Percentiles rank a stretch among this genome's conserved stretches.
Conservation (phyloP, 2,888 invertebrate species). For the Drosophila nigricruria region DNA sequence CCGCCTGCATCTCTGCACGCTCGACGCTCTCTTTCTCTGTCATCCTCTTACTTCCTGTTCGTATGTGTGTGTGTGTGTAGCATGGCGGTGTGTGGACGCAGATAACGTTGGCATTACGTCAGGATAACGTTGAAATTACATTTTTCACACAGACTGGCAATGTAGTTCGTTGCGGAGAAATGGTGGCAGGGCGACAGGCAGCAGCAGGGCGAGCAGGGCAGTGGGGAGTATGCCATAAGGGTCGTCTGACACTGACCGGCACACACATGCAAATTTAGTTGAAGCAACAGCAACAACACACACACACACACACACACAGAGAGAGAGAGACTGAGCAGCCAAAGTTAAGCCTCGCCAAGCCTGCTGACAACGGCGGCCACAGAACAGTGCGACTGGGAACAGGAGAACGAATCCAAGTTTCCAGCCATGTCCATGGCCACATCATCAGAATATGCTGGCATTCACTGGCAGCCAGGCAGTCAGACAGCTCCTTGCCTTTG, state of each 20-base stretch:
- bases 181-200: constrained; percentile 6
- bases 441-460: constrained; percentile 53
- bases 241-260: constrained; percentile 62
- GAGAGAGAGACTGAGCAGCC: constrained; percentile 31
- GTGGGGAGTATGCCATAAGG: constrained; percentile 4
- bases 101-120: constrained; percentile 78
- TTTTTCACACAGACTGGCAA: constrained; percentile 70
- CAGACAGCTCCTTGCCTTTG: constrained; percentile 13
- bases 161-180: constrained; percentile 8
- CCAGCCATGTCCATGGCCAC: constrained; percentile 21
- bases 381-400: constrained; percentile 28
- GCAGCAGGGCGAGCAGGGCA: not conserved
- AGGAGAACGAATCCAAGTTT: constrained; percentile 7
- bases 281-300: constrained; percentile 25
- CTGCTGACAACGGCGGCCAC: constrained; percentile 35
- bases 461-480: constrained; percentile 13
- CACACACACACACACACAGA: constrained; percentile 30
- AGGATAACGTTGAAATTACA: constrained; percentile 79
- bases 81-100: constrained; percentile 61
- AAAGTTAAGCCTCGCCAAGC: constrained; percentile 60
- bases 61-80: constrained; percentile 9
- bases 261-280: constrained; percentile 69
- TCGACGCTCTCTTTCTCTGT: not conserved
- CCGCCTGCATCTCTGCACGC: constrained; percentile 6
- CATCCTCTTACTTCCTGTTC: constrained; percentile 1